These are phyloP conservation scores for Ichneumoninae sp. DNA, from an alignment of 2,888 invertebrate species.

Conservation along the genomic window DNA sequence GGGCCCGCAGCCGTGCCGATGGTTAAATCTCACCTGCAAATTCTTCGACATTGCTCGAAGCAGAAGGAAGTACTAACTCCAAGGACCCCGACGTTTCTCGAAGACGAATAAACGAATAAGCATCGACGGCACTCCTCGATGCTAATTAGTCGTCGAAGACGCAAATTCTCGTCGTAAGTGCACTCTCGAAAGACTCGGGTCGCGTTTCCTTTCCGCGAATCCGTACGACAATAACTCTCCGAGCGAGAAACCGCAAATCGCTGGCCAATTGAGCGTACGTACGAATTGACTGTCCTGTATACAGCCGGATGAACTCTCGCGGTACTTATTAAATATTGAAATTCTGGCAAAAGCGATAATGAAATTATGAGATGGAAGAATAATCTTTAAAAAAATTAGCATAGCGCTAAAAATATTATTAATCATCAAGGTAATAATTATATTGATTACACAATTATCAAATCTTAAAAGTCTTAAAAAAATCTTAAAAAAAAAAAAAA, in stretches of 20 bases:
- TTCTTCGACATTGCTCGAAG: constrained; percentile 17
- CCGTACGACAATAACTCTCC: neutral
- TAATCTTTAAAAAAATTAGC: neutral
- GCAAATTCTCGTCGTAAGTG: constrained; percentile 16
- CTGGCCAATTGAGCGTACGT: neutral
- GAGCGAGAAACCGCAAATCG: neutral
- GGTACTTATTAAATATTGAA: neutral
- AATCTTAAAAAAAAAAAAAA: neutral
- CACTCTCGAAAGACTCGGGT: neutral
- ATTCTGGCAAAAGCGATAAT: neutral
- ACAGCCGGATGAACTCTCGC: neutral
- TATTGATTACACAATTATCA: neutral
- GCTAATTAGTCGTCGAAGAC: constrained; percentile 53
- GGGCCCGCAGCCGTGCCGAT: constrained; percentile 7
- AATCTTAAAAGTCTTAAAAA: neutral
- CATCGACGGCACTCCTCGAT: constrained; percentile 28
- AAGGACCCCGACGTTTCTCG: constrained; percentile 45
- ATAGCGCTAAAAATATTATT: neutral
- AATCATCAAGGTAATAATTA: neutral
- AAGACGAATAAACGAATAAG: constrained; percentile 9
- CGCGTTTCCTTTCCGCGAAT: neutral
- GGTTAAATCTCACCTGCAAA: neutral
- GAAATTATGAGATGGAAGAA: neutral
- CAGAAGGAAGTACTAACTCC: constrained; percentile 52
- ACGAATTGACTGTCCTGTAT: neutral